These are phyloP conservation scores for Geothlypis trichas DNA, from an alignment of 2,113 vertebrate species.

Conservation along the genomic window DNA sequence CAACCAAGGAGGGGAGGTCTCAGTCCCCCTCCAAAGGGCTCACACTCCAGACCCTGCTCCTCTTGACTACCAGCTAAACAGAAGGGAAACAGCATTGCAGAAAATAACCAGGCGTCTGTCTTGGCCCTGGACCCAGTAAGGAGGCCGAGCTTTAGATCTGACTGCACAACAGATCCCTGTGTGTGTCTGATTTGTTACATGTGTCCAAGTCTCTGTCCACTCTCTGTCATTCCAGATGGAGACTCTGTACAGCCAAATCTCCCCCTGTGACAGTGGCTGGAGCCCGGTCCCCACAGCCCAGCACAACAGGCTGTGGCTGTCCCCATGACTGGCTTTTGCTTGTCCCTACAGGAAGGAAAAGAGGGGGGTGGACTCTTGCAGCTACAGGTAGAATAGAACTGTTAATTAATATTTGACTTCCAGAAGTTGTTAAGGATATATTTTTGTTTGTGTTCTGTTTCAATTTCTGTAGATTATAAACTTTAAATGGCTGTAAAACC, in stretches of 20 bases:
- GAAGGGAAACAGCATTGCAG: constrained; percentile 47
- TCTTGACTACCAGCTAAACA: constrained; percentile 52
- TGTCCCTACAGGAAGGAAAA: constrained; percentile 23
- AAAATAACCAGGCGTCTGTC: constrained; percentile 25
- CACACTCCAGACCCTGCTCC: constrained; percentile 53
- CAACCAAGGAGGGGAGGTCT: constrained; percentile 9
- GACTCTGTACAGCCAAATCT: constrained; percentile 43
- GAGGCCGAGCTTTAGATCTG: constrained; percentile 33
- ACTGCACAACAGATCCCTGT: constrained; percentile 50
- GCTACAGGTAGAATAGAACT: constrained; percentile 71
- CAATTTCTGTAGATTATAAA: constrained; percentile 80
- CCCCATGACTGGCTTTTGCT: background rate
- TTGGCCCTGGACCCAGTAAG: constrained; percentile 36
- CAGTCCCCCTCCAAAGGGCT: constrained; percentile 47
- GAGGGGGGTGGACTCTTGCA: constrained; percentile 24
- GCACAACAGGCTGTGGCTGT: background rate
- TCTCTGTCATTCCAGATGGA: constrained; percentile 40
- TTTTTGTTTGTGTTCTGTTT: constrained; percentile 82
- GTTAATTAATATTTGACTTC: constrained; percentile 76
- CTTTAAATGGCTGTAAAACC: constrained; percentile 80
- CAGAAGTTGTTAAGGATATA: constrained; percentile 79
- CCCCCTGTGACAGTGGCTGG: background rate
- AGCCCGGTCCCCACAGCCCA: background rate
- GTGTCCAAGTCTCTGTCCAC: constrained; percentile 50
- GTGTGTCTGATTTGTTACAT: constrained; percentile 51